These are phyloP conservation scores for Colaptes auratus DNA, from an alignment of 2,113 vertebrate species.

Conservation along the genomic window DNA sequence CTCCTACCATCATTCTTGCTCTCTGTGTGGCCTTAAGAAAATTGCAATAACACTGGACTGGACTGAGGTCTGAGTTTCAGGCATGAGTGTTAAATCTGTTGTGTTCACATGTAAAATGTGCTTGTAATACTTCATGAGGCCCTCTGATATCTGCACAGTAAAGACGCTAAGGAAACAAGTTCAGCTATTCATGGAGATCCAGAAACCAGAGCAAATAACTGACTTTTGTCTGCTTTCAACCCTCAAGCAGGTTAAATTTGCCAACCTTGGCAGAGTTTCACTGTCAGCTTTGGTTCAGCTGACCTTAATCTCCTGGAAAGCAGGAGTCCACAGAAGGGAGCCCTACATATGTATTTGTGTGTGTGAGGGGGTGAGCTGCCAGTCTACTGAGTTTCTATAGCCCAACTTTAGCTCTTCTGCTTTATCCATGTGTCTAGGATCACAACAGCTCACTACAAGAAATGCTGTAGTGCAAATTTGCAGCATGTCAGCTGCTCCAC, in stretches of 20 bases:
- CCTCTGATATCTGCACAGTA: neutral
- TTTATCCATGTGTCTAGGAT: neutral
- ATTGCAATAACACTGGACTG: neutral
- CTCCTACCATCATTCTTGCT: neutral
- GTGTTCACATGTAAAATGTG: neutral
- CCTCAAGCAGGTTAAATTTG: neutral
- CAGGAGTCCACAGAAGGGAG: neutral
- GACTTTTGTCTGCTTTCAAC: neutral
- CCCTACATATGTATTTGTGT: neutral
- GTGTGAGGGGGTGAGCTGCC: neutral
- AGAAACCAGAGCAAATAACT: neutral
- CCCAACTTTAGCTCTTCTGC: neutral
- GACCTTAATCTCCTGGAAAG: neutral
- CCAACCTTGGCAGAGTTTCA: neutral
- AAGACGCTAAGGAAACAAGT: neutral
- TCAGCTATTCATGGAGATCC: neutral
- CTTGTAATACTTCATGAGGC: neutral
- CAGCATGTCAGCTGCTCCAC: neutral
- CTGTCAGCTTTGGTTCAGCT: constrained; percentile 1
- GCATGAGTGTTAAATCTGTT: neutral
- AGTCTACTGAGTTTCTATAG: neutral
- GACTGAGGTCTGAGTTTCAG: neutral
- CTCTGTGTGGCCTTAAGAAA: neutral
- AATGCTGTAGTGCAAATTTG: neutral
- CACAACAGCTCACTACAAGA: neutral